These are phyloP conservation scores for Drosophila funebris DNA, from an alignment of 1,140 invertebrate species.

Conservation along the genomic window DNA sequence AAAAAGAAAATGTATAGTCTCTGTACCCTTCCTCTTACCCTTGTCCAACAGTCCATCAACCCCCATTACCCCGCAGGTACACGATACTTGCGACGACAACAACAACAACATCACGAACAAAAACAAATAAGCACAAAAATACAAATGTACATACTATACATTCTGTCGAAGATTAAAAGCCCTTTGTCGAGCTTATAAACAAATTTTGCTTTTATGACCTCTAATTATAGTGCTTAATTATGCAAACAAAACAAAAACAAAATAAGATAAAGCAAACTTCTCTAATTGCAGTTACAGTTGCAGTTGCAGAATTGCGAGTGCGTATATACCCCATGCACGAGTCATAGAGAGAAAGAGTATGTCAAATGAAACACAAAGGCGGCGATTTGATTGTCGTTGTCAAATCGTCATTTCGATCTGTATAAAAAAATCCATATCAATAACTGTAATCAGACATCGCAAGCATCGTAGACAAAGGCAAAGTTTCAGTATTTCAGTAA, in stretches of 20 bases:
- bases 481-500: background rate
- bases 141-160: too few relatives aligned
- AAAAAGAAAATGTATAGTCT: background rate
- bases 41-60: background rate
- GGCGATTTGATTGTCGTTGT: background rate
- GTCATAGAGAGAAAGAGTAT: background rate
- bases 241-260: too few relatives aligned
- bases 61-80: background rate
- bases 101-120: background rate
- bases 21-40: background rate
- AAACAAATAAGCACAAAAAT: background rate
- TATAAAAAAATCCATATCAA: background rate
- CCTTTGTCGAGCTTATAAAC: too few relatives aligned
- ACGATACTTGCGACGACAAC: background rate
- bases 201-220: background rate
- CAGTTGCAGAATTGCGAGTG: background rate
- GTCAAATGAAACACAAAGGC: background rate
- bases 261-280: too few relatives aligned
- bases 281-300: too few relatives aligned
- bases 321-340: background rate
- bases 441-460: constrained; percentile 13
- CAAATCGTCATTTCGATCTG: constrained; percentile 3
- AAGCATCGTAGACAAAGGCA: constrained; percentile 12
- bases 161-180: background rate
- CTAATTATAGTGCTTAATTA: background rate